Conservation (phyloP, 2,888 invertebrate genomes). For the Lepas anatifera region DNA sequence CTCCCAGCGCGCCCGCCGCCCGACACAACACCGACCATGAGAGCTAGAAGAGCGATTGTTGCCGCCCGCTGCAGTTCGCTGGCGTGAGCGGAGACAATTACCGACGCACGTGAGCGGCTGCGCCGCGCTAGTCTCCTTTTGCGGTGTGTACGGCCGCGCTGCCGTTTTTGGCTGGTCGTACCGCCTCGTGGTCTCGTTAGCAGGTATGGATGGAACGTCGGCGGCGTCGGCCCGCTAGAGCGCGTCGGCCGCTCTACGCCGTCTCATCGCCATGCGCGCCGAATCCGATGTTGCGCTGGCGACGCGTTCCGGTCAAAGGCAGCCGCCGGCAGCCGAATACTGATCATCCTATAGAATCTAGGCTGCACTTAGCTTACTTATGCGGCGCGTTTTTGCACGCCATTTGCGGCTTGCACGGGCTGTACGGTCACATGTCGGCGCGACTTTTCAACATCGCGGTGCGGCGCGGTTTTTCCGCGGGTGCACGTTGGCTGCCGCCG, state of each 20-base stretch:
- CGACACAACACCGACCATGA: not conserved
- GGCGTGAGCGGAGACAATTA: constrained; percentile 4
- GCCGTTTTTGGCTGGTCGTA: not conserved
- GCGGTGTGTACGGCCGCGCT: not conserved
- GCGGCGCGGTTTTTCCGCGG: too few species aligned
- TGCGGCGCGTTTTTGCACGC: not conserved
- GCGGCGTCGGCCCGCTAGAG: too few species aligned
- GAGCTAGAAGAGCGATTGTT: too few species aligned
- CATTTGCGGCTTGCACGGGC: not conserved
- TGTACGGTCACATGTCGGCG: too few species aligned
- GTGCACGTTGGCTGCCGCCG: too few species aligned
- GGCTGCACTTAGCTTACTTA: too few species aligned
- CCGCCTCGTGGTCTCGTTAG: not conserved
- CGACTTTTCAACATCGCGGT: too few species aligned
- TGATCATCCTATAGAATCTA: not conserved
- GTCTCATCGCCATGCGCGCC: not conserved
- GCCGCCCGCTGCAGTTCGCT: not conserved
- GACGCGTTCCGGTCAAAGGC: not conserved
- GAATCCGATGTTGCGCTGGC: not conserved
- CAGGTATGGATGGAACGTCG: not conserved
- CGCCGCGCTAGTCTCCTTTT: not conserved
- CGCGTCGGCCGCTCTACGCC: not conserved
- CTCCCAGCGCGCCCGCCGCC: too few species aligned
- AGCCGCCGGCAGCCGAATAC: not conserved
- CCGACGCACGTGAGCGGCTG: not conserved